A percentile compares a stretch with the other conserved stretches of the same genome.
These are phyloP conservation scores for Anthopleura sola DNA, from an alignment of 64 coral and sea anemone genomes.

Conservation along the genomic window DNA sequence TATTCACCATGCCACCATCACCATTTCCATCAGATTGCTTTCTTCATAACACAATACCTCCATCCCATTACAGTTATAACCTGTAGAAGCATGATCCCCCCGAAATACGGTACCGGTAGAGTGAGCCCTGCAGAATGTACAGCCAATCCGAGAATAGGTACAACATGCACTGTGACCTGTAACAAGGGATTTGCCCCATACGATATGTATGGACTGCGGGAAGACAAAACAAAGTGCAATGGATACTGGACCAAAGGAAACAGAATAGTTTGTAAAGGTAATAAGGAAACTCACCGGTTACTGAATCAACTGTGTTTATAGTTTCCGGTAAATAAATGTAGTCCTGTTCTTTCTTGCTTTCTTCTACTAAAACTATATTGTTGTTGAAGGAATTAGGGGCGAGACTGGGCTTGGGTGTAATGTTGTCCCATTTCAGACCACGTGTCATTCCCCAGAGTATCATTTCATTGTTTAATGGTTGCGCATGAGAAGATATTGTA, in stretches of 20 bases:
- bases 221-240: slow-evolving; percentile 18
- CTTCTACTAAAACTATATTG: too few relatives aligned
- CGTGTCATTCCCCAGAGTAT: too few relatives aligned
- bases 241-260: slow-evolving; percentile 37
- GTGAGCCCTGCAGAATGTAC: slow-evolving; percentile 25
- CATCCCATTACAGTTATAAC: not conserved
- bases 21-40: not conserved
- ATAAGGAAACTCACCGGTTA: not conserved
- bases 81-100: not conserved
- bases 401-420: too few relatives aligned
- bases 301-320: too few relatives aligned
- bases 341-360: too few relatives aligned
- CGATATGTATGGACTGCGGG: slow-evolving; percentile 7
- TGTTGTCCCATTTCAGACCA: too few relatives aligned
- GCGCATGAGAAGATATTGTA: too few relatives aligned
- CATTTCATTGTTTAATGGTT: too few relatives aligned
- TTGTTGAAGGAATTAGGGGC: too few relatives aligned
- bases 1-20: not conserved
- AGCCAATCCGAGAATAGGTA: slow-evolving; percentile 17
- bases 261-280: slow-evolving; percentile 34
- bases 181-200: slow-evolving; percentile 4
- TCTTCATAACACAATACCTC: not conserved
- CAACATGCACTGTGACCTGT: slow-evolving; percentile 42
- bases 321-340: too few relatives aligned
- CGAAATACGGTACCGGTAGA: slow-evolving; percentile 3